Percentiles rank a stretch among this genome's conserved stretches.
These are phyloP conservation scores for Stigmatopora nigra DNA, from an alignment of 2,113 vertebrate genomes.

Conservation along the genomic window DNA sequence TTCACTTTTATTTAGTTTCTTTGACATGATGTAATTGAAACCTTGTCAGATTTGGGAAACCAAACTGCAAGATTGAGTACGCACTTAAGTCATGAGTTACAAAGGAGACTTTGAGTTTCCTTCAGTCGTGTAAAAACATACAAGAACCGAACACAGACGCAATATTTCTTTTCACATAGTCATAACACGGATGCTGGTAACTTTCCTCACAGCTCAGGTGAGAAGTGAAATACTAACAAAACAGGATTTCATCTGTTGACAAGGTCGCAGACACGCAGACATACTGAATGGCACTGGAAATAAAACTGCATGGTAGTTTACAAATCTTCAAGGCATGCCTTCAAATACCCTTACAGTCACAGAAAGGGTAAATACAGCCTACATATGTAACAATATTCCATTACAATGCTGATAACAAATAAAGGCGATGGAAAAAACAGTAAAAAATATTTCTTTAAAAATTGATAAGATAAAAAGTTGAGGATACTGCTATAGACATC, in stretches of 20 bases:
- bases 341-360: conserved; percentile 41
- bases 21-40: conserved; percentile 58
- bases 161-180: conserved; percentile 64
- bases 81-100: conserved; percentile 53
- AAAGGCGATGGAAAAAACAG: conserved; percentile 55
- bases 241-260: conserved; percentile 49
- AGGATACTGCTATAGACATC: conserved; percentile 60
- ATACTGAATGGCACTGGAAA: conserved; percentile 50
- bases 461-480: conserved; percentile 62
- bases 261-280: conserved; percentile 16
- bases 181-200: conserved; percentile 62
- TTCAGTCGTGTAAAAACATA: conserved; percentile 66
- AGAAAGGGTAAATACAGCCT: conserved; percentile 58
- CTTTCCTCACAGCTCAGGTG: conserved; percentile 50
- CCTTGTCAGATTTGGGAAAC: conserved; percentile 35
- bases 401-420: conserved; percentile 61
- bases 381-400: conserved; percentile 62
- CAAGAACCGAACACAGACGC: conserved; percentile 55
- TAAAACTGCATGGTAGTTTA: conserved; percentile 44
- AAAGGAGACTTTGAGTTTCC: conserved; percentile 54
- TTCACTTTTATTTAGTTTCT: conserved; percentile 50
- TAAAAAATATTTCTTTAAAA: conserved; percentile 66
- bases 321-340: conserved; percentile 49
- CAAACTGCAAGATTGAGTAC: conserved; percentile 54
- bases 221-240: conserved; percentile 62